Percentiles rank a stretch among this genome's conserved stretches.
phyloP scores from a whole-genome alignment of 1,140 invertebrate species.

The Listronotus oregonensis region DNA sequence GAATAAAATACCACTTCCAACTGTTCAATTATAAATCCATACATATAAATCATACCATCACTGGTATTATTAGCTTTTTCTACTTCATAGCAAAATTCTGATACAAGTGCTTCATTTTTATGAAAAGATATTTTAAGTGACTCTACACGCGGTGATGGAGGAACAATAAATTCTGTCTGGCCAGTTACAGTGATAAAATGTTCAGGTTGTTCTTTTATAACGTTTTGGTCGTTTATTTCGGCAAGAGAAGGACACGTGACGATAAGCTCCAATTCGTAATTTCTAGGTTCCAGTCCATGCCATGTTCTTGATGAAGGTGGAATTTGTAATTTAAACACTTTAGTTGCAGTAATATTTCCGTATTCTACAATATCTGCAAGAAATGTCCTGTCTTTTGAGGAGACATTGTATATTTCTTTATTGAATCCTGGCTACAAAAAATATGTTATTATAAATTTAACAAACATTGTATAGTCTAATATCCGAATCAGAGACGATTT shows the following conservation, averaged over 20 bases:
- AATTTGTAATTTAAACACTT: slow-evolving; percentile 27
- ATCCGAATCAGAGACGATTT: too few relatives aligned
- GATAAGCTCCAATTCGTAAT: slow-evolving; percentile 27
- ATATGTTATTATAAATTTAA: too few relatives aligned
- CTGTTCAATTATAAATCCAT: slow-evolving; percentile 31
- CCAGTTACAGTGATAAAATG: slow-evolving; percentile 10
- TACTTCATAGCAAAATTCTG: slow-evolving; percentile 14
- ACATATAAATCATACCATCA: slow-evolving; percentile 29
- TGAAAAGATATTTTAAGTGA: slow-evolving; percentile 1
- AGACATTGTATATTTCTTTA: slow-evolving; percentile 25
- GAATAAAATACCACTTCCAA: slow-evolving; percentile 22
- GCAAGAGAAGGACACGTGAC: slow-evolving; percentile 26
- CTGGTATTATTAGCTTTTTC: slow-evolving; percentile 9
- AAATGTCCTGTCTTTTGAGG: slow-evolving; percentile 32
- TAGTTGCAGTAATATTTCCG: slow-evolving; percentile 24
- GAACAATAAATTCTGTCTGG: slow-evolving; percentile 2
- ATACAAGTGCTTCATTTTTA: slow-evolving; percentile 1
- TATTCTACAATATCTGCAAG: slow-evolving; percentile 36
- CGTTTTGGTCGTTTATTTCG: slow-evolving; percentile 16
- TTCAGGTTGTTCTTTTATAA: slow-evolving; percentile 11
- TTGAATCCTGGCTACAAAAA: slow-evolving; percentile 30
- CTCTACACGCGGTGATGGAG: slow-evolving; percentile 1
- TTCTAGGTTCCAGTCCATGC: slow-evolving; percentile 19
- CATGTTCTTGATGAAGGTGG: slow-evolving; percentile 24
- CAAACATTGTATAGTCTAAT: too few relatives aligned